Conservation (phyloP, 2,888 invertebrate genomes). For the Drosophila leonis region DNA sequence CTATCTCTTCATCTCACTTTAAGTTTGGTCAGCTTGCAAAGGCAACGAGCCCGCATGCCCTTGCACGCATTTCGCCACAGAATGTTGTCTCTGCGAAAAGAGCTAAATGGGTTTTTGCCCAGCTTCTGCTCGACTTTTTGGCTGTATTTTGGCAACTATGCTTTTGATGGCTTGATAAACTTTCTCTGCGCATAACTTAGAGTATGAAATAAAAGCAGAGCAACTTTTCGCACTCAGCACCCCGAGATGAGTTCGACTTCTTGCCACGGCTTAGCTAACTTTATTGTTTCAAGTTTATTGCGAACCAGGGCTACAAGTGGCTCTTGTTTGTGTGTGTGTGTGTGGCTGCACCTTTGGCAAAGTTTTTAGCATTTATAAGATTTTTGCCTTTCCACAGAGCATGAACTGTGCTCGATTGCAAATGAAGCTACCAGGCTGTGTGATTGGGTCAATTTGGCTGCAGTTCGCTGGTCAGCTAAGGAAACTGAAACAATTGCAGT, state of each 20-base stretch:
- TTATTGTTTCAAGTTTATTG: constrained; percentile 64
- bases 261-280: constrained; percentile 50
- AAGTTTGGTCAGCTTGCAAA: constrained; percentile 40
- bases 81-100: constrained; percentile 36
- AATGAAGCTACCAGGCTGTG: constrained; percentile 64
- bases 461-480: constrained; percentile 17
- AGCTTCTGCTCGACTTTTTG: constrained; percentile 18
- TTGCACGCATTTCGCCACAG: constrained; percentile 24
- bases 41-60: constrained; percentile 8
- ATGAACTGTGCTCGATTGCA: constrained; percentile 63
- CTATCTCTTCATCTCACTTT: constrained; percentile 1
- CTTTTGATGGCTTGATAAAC: constrained; percentile 63
- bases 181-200: constrained; percentile 71
- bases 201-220: constrained; percentile 46
- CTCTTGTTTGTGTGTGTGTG: constrained; percentile 32
- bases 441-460: constrained; percentile 68
- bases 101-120: constrained; percentile 23
- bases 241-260: constrained; percentile 27
- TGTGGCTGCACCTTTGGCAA: constrained; percentile 51
- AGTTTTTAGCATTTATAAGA: constrained; percentile 41
- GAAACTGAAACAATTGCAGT: constrained; percentile 33
- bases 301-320: constrained; percentile 31
- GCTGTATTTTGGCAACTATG: constrained; percentile 62
- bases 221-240: constrained; percentile 42
- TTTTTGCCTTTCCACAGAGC: constrained; percentile 32